Percentiles rank a stretch among this genome's conserved stretches.
Evolutionary conservation across 2,113 vertebrate genomes (phyloP).

Genomic region (Pterocles gutturalis): DNA sequence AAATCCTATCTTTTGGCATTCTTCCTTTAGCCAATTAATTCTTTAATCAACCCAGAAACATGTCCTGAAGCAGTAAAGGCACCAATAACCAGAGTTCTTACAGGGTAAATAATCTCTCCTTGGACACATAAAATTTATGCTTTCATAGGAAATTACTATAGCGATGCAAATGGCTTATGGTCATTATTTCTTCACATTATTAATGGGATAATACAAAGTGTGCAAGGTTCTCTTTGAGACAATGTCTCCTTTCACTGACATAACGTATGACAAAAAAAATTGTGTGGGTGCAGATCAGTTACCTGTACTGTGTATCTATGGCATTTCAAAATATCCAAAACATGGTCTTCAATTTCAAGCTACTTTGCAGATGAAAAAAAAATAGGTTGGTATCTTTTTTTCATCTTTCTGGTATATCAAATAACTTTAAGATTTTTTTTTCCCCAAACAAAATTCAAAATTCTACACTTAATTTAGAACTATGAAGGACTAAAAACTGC

Average conservation of each 20-base stretch:
- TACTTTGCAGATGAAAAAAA: background rate
- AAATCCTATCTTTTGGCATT: background rate
- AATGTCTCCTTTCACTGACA: background rate
- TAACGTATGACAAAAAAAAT: background rate
- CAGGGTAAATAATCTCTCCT: background rate
- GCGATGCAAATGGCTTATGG: background rate
- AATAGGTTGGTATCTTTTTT: background rate
- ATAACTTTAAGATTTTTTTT: background rate
- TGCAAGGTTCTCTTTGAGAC: background rate
- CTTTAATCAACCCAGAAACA: background rate
- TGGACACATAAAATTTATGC: background rate
- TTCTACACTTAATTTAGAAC: background rate
- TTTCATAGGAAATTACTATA: background rate
- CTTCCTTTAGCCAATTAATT: background rate
- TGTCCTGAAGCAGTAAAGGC: background rate
- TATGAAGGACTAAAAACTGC: background rate
- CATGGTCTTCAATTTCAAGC: background rate
- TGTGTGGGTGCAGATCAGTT: background rate
- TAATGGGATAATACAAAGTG: background rate
- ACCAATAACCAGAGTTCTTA: background rate
- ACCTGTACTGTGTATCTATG: background rate
- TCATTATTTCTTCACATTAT: background rate
- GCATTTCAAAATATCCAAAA: background rate
- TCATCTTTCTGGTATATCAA: background rate
- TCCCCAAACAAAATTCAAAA: background rate